These are phyloP conservation scores for Rachycentron canadum DNA, from an alignment of 2,797 vertebrate species.

Conservation along the genomic window DNA sequence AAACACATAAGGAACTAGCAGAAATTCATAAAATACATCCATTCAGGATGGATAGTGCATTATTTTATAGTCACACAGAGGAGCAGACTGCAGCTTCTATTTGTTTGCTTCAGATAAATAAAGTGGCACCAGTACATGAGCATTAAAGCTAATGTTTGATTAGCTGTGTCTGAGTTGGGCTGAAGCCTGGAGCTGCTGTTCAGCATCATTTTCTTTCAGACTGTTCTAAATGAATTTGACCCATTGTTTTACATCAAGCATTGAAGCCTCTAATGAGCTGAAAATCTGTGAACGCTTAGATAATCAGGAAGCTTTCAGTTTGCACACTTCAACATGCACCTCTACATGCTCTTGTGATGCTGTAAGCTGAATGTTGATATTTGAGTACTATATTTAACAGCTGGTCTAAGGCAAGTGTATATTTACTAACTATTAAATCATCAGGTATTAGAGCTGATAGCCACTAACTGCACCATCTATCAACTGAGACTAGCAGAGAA, in stretches of 20 bases:
- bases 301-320: constrained; percentile 42
- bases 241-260: constrained; percentile 10
- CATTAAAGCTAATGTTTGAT: constrained; percentile 53
- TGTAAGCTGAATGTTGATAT: constrained; percentile 32
- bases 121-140: constrained; percentile 72
- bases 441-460: constrained; percentile 46
- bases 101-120: constrained; percentile 50
- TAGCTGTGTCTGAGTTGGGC: constrained; percentile 42
- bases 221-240: constrained; percentile 13
- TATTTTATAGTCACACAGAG: constrained; percentile 48
- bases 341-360: constrained; percentile 60
- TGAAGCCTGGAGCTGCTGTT: constrained; percentile 31
- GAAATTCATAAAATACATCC: constrained; percentile 43
- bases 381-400: constrained; percentile 30
- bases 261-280: constrained; percentile 35
- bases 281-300: constrained; percentile 42
- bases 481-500: constrained; percentile 36
- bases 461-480: constrained; percentile 33
- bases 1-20: constrained; percentile 43
- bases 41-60: constrained; percentile 66
- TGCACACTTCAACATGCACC: constrained; percentile 64
- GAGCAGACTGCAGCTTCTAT: constrained; percentile 44
- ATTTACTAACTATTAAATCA: constrained; percentile 39
- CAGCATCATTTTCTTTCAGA: constrained; percentile 6
- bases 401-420: constrained; percentile 66